Evolutionary conservation across 2,888 invertebrate genomes (phyloP), one percentile per base, ranked within the genome.

Genomic region (Poecilobothrus nobilitatus): DNA sequence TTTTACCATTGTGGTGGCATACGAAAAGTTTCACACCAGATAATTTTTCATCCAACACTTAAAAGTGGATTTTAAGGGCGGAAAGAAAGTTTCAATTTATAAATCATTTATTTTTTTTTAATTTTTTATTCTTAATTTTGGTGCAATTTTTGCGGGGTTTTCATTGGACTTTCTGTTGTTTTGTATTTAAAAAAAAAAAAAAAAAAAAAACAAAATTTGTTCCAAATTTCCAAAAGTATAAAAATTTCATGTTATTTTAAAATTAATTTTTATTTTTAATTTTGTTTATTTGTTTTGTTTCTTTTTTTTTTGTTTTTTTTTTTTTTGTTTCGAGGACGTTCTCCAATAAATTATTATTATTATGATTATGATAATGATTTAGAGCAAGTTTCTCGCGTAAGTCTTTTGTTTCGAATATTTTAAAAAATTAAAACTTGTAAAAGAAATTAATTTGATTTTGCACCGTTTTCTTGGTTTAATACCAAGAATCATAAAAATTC

Each of bases 41-140:
- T 53, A 53, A 53, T 53, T 53, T 53, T 53, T 53, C 53, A 53
- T 53, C 53, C 53, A 53, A 53, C 53, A 53, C 53, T 53, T 53
- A 53, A 53, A 53, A 53, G 53, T 53, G 53, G 53, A 53, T 53
- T 53, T 53, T 53, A 53, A 53, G 53, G 53, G 53, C 53, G 53
- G 53, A 53, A 53, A 53, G 53, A 53, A 53, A 53, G 53, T 53
- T 53, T 53, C 53, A 53, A 53, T 53, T 53, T 53, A 53, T 53
- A 53, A 53, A 53, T 53, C 53, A 53, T 53, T 53, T 12, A 18
- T 53, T 53, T 53, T 53, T 9, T 53, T 27, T 27, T 27, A 27
- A 27, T 27, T 27, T 27, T 27, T 27, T 53, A 18, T 37, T 37
- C 10, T 37, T 37, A 12, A 10, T 37, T 37, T 37, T 27, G 27